A percentile compares a stretch with the other conserved stretches of the same genome.
Conservation (phyloP, 2,113 vertebrate species). For the Grammomys dolichurus region DNA sequence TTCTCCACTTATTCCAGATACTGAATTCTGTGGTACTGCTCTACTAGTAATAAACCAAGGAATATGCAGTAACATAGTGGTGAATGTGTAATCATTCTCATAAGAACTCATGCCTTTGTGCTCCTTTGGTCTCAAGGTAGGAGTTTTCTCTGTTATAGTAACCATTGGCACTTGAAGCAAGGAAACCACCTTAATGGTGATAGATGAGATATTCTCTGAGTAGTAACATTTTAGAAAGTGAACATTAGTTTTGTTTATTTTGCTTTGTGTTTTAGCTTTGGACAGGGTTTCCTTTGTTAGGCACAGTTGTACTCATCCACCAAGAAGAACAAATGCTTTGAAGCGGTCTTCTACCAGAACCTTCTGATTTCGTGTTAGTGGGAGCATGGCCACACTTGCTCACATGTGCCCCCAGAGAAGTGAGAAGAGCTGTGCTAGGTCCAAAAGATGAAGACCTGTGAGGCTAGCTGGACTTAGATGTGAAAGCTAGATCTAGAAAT, state of each 20-base stretch:
- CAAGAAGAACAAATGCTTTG: slow-evolving; percentile 23
- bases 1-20: background rate
- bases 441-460: background rate
- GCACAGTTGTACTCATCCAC: background rate
- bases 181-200: background rate
- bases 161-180: background rate
- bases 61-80: background rate
- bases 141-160: background rate
- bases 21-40: background rate
- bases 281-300: background rate
- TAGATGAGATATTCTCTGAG: slow-evolving; percentile 11
- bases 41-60: background rate
- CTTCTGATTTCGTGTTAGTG: background rate
- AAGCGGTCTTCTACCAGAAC: slow-evolving; percentile 30
- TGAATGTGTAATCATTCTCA: background rate
- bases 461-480: background rate
- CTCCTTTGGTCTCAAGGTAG: background rate
- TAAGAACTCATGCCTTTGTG: background rate
- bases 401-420: background rate
- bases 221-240: slow-evolving; percentile 29
- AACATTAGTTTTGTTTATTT: background rate
- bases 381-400: background rate
- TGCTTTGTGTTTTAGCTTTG: slow-evolving; percentile 25
- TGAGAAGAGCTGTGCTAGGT: background rate
- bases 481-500: background rate